These are phyloP conservation scores for Schlechtendalia chinensis DNA, from an alignment of 1,140 invertebrate genomes.

Conservation along the genomic window DNA sequence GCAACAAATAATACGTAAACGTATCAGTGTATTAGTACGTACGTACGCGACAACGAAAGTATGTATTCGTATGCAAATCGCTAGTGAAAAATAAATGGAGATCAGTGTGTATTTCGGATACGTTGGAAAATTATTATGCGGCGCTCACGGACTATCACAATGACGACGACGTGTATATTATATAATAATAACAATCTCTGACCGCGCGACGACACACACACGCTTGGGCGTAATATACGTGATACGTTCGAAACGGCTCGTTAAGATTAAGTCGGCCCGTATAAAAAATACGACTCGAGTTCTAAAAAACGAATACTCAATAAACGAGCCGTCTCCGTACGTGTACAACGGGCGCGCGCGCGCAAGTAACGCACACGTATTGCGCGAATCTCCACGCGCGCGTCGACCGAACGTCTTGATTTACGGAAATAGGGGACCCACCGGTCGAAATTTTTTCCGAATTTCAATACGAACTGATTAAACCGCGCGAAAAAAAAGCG, in stretches of 20 bases:
- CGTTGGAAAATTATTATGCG: conserved; percentile 1
- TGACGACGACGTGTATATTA: background rate
- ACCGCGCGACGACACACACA: no score
- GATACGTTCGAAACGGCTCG: background rate
- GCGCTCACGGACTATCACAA: background rate
- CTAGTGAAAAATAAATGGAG: background rate
- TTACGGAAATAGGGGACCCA: no score
- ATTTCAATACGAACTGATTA: no score
- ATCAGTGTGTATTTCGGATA: background rate
- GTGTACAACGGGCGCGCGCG: background rate
- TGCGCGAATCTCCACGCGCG: no score
- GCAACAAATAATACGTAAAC: background rate
- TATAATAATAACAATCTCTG: no score
- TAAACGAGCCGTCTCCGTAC: background rate
- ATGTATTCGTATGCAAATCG: background rate
- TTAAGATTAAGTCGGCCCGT: background rate
- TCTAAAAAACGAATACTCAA: no score
- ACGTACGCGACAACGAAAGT: no score
- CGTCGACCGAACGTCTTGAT: no score
- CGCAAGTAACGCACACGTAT: no score
- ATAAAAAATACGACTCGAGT: background rate
- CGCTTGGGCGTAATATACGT: background rate
- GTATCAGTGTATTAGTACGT: no score
- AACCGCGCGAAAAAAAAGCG: no score
- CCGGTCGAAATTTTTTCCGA: no score